Conservation (phyloP, 2,797 vertebrate genomes). For the Poeciliopsis gracilis region DNA sequence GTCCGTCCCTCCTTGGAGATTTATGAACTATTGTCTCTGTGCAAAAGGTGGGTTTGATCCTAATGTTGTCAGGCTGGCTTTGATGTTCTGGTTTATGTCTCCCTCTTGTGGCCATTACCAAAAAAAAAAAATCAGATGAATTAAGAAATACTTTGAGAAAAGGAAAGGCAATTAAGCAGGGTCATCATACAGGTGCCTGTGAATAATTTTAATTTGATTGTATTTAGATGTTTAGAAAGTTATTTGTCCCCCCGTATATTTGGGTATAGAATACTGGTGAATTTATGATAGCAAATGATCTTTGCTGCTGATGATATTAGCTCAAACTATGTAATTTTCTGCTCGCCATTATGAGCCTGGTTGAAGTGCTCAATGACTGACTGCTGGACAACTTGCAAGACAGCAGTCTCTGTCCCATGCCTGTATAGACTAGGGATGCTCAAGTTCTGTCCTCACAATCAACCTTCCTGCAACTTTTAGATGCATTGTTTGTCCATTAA, state of each 20-base stretch:
- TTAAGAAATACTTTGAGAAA: not conserved
- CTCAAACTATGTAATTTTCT: not conserved
- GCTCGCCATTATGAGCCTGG: not conserved
- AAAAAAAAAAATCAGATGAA: conserved; percentile 20
- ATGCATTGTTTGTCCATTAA: not conserved
- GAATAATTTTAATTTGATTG: not conserved
- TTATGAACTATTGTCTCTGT: conserved; percentile 7
- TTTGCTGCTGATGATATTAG: not conserved
- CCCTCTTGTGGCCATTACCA: conserved; percentile 51
- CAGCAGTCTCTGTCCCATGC: not conserved
- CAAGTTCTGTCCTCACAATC: not conserved
- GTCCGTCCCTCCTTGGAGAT: conserved; percentile 18
- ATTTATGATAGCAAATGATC: not conserved
- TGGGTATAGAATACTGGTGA: not conserved
- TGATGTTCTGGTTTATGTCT: conserved; percentile 49
- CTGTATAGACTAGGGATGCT: not conserved
- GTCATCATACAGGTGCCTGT: not conserved
- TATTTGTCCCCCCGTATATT: not conserved
- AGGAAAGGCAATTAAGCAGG: not conserved
- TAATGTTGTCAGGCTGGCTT: not conserved
- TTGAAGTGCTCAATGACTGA: not conserved
- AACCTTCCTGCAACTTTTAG: not conserved
- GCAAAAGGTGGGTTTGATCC: conserved; percentile 16
- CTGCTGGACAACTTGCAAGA: not conserved
- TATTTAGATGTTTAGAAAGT: not conserved